phyloP scores from a whole-genome alignment of 1,140 invertebrate genomes.

The Ephestia elutella region DNA sequence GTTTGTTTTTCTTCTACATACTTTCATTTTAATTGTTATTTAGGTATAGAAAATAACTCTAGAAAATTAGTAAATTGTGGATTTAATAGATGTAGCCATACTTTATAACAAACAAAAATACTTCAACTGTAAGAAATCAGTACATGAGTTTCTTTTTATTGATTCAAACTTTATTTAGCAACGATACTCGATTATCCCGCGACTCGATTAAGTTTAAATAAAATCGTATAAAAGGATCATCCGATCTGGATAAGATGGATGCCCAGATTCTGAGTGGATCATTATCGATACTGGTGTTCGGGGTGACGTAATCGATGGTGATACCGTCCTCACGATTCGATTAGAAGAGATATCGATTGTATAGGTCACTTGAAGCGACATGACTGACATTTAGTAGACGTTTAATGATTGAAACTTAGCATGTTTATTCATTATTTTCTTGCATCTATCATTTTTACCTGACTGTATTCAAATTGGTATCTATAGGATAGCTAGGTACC shows the following conservation, averaged over 20 bases:
- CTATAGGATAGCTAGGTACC: too few relatives aligned
- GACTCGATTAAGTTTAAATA: constrained; percentile 2
- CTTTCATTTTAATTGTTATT: too few relatives aligned
- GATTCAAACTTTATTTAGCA: not conserved
- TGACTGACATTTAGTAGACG: not conserved
- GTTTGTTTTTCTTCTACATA: too few relatives aligned
- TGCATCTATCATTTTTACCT: too few relatives aligned
- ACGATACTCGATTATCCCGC: not conserved
- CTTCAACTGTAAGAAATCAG: too few relatives aligned
- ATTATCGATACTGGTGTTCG: constrained; percentile 17
- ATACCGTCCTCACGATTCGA: constrained; percentile 9
- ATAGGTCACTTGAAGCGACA: not conserved
- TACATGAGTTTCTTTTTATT: not conserved
- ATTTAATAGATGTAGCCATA: too few relatives aligned
- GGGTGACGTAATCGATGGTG: constrained; percentile 14
- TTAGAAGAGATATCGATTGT: constrained; percentile 8
- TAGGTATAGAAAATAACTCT: too few relatives aligned
- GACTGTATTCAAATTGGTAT: too few relatives aligned
- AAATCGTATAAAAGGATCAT: constrained; percentile 2
- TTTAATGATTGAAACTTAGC: not conserved
- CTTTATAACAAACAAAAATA: too few relatives aligned
- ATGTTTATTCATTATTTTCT: not conserved
- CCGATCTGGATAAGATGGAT: constrained; percentile 25
- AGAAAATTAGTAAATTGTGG: too few relatives aligned
- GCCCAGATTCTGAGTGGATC: constrained; percentile 18